Evolutionary conservation across 64 coral and sea anemone genomes (phyloP).

Genomic region (Orbicella faveolata): DNA sequence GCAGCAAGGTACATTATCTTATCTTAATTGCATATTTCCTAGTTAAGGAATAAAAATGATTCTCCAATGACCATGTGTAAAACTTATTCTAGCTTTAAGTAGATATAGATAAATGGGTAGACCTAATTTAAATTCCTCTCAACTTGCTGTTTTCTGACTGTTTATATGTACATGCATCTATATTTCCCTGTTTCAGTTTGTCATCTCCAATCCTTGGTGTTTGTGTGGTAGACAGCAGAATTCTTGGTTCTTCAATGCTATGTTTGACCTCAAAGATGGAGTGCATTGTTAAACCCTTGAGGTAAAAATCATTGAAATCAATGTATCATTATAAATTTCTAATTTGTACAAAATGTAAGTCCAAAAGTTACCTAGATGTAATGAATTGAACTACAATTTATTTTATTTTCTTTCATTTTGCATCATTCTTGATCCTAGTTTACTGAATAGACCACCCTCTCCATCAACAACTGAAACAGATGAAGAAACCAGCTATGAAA

Average conservation of each 20-base stretch:
- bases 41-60: too few relatives aligned
- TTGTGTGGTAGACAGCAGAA: constrained; percentile 67
- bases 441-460: not conserved
- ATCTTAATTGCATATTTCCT: too few relatives aligned
- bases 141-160: not conserved
- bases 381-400: too few relatives aligned
- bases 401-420: not conserved
- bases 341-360: too few relatives aligned
- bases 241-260: constrained; percentile 75
- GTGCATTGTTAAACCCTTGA: constrained; percentile 69
- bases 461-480: constrained; percentile 13
- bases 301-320: constrained; percentile 18
- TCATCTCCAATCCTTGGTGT: constrained; percentile 68
- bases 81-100: too few relatives aligned
- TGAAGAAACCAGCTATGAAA: not conserved
- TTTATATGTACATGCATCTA: not conserved
- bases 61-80: too few relatives aligned
- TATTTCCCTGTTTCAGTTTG: constrained; percentile 25
- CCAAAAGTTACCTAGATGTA: too few relatives aligned
- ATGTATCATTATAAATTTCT: not conserved
- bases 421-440: not conserved
- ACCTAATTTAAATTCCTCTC: not conserved
- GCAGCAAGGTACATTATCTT: constrained; percentile 54
- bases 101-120: too few relatives aligned
- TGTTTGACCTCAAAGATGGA: constrained; percentile 88